A percentile compares a stretch with the other conserved stretches of the same genome.
These are phyloP conservation scores for Cephalopterus ornatus DNA, from an alignment of 2,113 vertebrate species.

Conservation along the genomic window DNA sequence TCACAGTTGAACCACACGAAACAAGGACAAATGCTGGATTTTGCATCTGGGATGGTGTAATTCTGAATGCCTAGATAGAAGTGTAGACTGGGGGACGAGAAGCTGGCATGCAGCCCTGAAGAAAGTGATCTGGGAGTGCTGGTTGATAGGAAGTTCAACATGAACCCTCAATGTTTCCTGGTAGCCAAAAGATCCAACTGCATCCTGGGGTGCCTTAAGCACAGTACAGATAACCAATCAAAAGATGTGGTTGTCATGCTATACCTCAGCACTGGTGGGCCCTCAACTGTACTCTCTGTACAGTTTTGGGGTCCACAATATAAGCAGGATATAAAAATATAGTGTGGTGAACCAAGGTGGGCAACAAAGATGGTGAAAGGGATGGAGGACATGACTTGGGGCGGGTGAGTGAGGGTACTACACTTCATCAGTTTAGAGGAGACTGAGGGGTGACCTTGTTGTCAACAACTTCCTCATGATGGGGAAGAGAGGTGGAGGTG, in stretches of 20 bases:
- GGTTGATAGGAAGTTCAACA: not conserved
- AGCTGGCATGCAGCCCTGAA: not conserved
- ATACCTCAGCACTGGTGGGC: not conserved
- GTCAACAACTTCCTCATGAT: not conserved
- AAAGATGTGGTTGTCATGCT: not conserved
- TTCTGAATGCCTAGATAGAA: not conserved
- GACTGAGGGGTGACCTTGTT: not conserved
- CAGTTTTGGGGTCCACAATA: not conserved
- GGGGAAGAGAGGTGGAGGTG: not conserved
- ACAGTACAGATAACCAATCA: rapidly evolving
- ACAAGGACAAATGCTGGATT: not conserved
- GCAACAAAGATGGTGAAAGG: not conserved
- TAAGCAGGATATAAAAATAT: not conserved
- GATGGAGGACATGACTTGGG: not conserved
- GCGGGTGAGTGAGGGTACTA: not conserved
- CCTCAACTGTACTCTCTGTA: not conserved
- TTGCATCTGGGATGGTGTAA: not conserved
- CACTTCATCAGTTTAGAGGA: not conserved
- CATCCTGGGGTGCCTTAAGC: not conserved
- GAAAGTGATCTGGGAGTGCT: not conserved
- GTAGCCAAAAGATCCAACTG: not conserved
- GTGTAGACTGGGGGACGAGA: not conserved
- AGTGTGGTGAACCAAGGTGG: not conserved
- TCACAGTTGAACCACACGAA: not conserved
- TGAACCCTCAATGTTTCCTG: rapidly evolving